Conservation (phyloP, 2,888 invertebrate species). For the Stenodema calcarata region DNA sequence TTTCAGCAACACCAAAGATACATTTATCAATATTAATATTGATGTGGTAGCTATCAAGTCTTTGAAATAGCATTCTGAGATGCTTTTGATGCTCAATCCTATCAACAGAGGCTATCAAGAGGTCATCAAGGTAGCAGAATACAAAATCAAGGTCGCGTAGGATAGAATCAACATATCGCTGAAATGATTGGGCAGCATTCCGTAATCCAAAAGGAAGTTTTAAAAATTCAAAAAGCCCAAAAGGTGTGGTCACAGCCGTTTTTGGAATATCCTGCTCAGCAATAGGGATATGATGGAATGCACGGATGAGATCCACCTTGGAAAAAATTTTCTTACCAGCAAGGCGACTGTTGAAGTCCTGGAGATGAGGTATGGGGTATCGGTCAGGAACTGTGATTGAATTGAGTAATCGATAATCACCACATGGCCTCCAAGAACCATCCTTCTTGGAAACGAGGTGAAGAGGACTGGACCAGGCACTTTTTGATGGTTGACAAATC, state of each 20-base stretch:
- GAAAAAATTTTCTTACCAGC: constrained; percentile 58
- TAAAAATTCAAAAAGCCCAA: too few species aligned
- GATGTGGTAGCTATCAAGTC: neutral
- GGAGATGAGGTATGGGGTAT: too few species aligned
- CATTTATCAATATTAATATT: too few species aligned
- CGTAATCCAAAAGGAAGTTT: neutral
- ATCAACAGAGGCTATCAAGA: too few species aligned
- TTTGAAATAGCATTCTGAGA: neutral
- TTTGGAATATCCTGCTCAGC: constrained; percentile 56
- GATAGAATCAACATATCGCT: constrained; percentile 58
- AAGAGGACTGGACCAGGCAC: constrained; percentile 4
- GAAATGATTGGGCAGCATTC: constrained; percentile 52
- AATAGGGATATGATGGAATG: constrained; percentile 45
- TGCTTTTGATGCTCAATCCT: constrained; percentile 12
- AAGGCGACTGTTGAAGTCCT: constrained; percentile 55
- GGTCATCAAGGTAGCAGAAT: too few species aligned
- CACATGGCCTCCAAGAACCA: constrained; percentile 57
- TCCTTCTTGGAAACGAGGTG: constrained; percentile 3
- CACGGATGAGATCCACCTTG: too few species aligned
- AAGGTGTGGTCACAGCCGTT: constrained; percentile 57
- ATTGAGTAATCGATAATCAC: constrained; percentile 61
- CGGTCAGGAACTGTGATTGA: constrained; percentile 56
- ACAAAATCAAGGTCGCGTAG: too few species aligned
- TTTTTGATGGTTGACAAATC: constrained; percentile 3
- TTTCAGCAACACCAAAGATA: too few species aligned